These are phyloP conservation scores for Hippocampus kuda DNA, from an alignment of 2,797 vertebrate species.

Conservation along the genomic window DNA sequence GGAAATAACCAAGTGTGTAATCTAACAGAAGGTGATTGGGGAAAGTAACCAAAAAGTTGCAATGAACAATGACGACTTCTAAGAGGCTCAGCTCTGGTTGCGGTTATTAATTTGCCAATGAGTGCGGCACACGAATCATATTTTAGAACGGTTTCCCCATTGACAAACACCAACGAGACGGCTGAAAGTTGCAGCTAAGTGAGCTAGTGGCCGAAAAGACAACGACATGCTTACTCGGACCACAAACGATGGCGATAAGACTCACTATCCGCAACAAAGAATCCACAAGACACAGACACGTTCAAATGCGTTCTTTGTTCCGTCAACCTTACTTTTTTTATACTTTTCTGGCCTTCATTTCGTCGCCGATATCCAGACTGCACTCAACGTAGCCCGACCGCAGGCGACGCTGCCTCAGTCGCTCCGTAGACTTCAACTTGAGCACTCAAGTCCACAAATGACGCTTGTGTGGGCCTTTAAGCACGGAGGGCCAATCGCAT, in stretches of 20 bases:
- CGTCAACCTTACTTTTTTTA: background rate
- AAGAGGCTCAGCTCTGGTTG: background rate
- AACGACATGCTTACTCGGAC: background rate
- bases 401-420: background rate
- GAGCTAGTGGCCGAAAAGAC: background rate
- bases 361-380: background rate
- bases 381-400: background rate
- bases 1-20: too few species aligned
- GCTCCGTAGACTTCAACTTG: conserved; percentile 33
- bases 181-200: background rate
- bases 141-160: background rate
- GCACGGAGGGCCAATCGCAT: conserved; percentile 39
- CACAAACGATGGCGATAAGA: background rate
- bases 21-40: background rate
- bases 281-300: background rate
- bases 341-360: conserved; percentile 4
- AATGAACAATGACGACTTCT: background rate
- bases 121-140: background rate
- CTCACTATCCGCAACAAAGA: background rate
- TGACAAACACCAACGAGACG: background rate
- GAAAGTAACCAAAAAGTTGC: background rate
- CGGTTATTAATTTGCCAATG: background rate
- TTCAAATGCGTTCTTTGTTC: background rate
- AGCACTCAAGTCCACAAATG: conserved; percentile 42
- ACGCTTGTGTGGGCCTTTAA: conserved; percentile 46